phyloP scores from a whole-genome alignment of 2,113 vertebrate species.

The Athene noctua region DNA sequence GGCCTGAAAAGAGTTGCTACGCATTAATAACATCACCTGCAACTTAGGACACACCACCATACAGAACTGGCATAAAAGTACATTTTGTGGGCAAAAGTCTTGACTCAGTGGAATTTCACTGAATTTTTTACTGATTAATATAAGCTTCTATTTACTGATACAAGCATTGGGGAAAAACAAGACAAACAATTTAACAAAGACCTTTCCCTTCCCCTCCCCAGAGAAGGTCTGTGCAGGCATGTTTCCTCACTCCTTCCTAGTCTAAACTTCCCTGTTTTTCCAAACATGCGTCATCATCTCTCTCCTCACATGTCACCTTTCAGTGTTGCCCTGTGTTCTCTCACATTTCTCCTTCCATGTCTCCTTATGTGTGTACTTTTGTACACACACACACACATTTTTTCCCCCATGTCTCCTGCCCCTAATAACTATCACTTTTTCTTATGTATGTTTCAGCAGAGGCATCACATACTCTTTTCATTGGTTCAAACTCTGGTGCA shows the following conservation, averaged over 20 bases:
- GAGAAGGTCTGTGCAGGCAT: not conserved
- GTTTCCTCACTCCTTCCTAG: not conserved
- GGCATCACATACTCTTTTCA: not conserved
- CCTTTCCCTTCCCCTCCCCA: not conserved
- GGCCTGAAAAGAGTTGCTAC: conserved; percentile 75
- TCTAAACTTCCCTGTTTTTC: not conserved
- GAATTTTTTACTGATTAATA: not conserved
- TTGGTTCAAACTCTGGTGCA: not conserved
- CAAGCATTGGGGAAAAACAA: not conserved
- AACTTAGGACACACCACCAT: not conserved
- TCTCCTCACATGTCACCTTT: not conserved
- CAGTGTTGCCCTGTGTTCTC: not conserved
- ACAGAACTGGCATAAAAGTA: not conserved
- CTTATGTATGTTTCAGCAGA: not conserved
- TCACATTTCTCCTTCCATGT: not conserved
- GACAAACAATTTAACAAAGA: not conserved
- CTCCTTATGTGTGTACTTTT: not conserved
- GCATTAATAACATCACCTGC: not conserved
- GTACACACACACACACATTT: too few species aligned
- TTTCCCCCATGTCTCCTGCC: not conserved
- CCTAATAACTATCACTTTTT: not conserved
- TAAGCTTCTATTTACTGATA: not conserved
- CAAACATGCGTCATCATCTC: not conserved
- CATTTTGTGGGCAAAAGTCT: not conserved
- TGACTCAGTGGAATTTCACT: not conserved